phyloP scores from a whole-genome alignment of 2,888 invertebrate genomes.

The Acronicta leporina region DNA sequence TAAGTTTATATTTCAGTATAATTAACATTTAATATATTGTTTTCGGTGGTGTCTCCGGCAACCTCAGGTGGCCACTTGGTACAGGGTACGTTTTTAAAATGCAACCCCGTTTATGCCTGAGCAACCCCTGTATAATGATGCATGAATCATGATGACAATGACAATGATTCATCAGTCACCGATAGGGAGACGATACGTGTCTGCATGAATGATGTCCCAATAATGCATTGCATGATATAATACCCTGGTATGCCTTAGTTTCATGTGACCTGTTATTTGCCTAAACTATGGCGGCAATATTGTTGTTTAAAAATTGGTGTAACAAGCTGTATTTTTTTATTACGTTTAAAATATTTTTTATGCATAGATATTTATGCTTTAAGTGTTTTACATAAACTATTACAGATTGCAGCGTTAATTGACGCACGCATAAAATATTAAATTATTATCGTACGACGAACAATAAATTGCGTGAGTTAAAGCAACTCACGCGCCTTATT shows the following conservation, averaged over 20 bases:
- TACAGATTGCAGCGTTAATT: too few relatives aligned
- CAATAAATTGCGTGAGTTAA: conserved; percentile 31
- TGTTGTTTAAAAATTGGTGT: too few relatives aligned
- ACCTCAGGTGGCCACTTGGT: conserved; percentile 96
- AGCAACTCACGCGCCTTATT: conserved; percentile 27
- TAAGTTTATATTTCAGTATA: conserved; percentile 44
- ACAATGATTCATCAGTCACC: conserved; percentile 53
- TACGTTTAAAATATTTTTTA: too few relatives aligned
- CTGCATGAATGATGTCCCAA: conserved; percentile 51
- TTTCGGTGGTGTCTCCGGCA: conserved; percentile 85
- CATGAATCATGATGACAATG: conserved; percentile 57
- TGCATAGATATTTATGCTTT: too few relatives aligned
- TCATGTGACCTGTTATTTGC: conserved; percentile 37
- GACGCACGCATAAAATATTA: background rate
- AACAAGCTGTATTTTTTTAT: too few relatives aligned
- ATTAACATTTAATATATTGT: conserved; percentile 82
- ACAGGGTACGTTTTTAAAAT: conserved; percentile 92
- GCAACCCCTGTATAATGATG: conserved; percentile 50
- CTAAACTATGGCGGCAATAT: too few relatives aligned
- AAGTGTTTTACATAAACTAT: too few relatives aligned
- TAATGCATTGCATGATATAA: conserved; percentile 64
- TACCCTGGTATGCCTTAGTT: conserved; percentile 45
- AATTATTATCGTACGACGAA: conserved; percentile 8
- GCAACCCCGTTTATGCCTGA: conserved; percentile 52
- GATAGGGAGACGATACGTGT: conserved; percentile 54